Evolutionary conservation across 1,140 invertebrate genomes (phyloP), one percentile per base, ranked within the genome.

Genomic region (Eumeta japonica): DNA sequence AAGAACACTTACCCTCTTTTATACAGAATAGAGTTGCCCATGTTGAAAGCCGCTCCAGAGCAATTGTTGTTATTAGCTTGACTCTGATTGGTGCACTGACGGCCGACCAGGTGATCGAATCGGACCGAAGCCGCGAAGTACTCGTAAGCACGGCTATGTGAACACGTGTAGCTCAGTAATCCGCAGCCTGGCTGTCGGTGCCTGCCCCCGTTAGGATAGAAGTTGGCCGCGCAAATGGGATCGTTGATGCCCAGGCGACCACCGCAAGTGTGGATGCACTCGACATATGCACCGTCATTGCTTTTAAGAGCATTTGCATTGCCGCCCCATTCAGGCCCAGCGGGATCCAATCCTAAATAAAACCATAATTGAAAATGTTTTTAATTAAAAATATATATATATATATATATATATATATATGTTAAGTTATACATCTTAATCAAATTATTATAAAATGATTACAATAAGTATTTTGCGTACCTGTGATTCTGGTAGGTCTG

Each of bases 181-280:
- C 36, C 37, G 42, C 87, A 90, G 10, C 86, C 87, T 3, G 83
- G 81, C 50, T 89, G 87, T 2, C 50, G 39, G 10, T 57, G 52
- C n/a, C 45, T 48, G 3, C 81, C 83, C 16, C 81, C 82, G n/a
- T n/a, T 81, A 9, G 79, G 76, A 40, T 77, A 82, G 48, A 81
- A 82, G 46, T 82, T 79, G n/a, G 61, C 55, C 36, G 74, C 45
- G 10, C 71, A 79, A 2, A 76, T 45, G 0, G 63, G 43, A 2
- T 56, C 47, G 1, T 38, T 39, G 9, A 78, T 59, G 3, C 78
- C 79, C 2, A 76, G 48, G 0, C 41, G 15, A 7, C 72, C 64
- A 12, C 65, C 74, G 36, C 81, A 77, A 0, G n/a, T n/a, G 83
- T 86, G 83, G 24, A 86, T 82, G 1, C 75, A 63, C 49, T 84